Base-by-base conservation (phyloP, 2,888 invertebrate genomes). In the Chalcis sispes region DNA sequence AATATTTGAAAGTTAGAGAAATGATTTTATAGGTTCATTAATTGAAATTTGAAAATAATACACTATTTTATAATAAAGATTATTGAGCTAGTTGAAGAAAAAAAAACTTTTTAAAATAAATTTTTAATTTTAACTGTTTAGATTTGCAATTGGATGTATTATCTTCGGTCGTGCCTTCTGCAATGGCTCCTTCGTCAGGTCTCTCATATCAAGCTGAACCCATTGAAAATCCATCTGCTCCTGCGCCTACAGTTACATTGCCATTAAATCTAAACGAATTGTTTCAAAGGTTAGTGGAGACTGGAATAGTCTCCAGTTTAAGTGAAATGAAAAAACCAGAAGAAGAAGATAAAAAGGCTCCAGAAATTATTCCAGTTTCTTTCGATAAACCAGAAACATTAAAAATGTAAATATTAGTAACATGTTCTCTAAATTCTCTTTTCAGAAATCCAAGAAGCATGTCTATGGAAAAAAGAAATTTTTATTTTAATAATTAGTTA, bases 221-320 rank as follows among this genome's bases (percentile, higher is more conserved):
- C 1, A 25, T 59, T n/a, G 77, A 75, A 13, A 75, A 69, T 65
- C 13, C 48, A 50, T 1, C 64, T n/a, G 71, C 83, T 5, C 73
- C 89, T 18, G 76, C 82, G 0, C 88, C 89, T 15, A 79, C 85
- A 13, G 84, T 90, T 0, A 86, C 89, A 25, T 76, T 85, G 56
- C 85, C 87, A 20, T 87, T 93, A 1, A 95, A 96, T 83, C 94
- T 98, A 27, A 94, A 92, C 77, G 95, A 96, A 80, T 89, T 98
- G 32, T 95, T 97, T 85, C 94, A 95, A 78, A 95, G 96, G 87
- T 89, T 98, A 7, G 93, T 97, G 0, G 95, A 95, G 0, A 94
- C 95, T 1, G 98, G 96, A n/a, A 93, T 96, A 62, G 92, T 96
- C 42, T 92, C 90, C 1, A 86, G 84, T 72, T 80, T 86, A 13